These are phyloP conservation scores for Erinaceus europaeus DNA, from an alignment of 2,113 vertebrate species.

Conservation along the genomic window DNA sequence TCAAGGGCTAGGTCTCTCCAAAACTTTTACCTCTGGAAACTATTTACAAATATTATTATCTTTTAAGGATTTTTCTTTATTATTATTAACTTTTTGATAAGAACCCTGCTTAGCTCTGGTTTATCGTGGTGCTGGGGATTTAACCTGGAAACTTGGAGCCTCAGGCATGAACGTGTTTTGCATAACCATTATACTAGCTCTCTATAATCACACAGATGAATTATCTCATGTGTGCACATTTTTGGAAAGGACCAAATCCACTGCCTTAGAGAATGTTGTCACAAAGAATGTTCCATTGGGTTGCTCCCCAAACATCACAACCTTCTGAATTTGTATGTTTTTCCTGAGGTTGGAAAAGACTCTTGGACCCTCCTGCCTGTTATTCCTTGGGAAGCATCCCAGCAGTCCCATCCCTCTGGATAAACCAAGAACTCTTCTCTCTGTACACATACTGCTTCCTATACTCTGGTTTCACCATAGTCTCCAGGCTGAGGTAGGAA, in stretches of 20 bases:
- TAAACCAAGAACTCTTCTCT: not conserved
- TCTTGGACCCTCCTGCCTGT: not conserved
- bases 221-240: too few species aligned
- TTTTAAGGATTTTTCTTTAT: too few species aligned
- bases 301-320: not conserved
- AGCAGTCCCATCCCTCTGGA: rapidly evolving
- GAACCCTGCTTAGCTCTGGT: too few species aligned
- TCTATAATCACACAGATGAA: not conserved
- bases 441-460: rapidly evolving
- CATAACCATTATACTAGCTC: not conserved
- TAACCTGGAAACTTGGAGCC: too few species aligned
- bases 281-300: not conserved
- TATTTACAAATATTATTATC: too few species aligned
- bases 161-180: too few species aligned
- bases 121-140: too few species aligned
- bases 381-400: not conserved
- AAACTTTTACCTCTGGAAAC: too few species aligned
- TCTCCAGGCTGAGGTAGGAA: rapidly evolving
- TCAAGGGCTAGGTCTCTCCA: too few species aligned
- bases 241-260: not conserved
- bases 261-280: not conserved
- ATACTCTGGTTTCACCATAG: too few species aligned
- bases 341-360: not conserved
- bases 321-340: not conserved
- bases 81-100: too few species aligned